Conservation (phyloP, 2,797 vertebrate genomes). For the Allobates femoralis region DNA sequence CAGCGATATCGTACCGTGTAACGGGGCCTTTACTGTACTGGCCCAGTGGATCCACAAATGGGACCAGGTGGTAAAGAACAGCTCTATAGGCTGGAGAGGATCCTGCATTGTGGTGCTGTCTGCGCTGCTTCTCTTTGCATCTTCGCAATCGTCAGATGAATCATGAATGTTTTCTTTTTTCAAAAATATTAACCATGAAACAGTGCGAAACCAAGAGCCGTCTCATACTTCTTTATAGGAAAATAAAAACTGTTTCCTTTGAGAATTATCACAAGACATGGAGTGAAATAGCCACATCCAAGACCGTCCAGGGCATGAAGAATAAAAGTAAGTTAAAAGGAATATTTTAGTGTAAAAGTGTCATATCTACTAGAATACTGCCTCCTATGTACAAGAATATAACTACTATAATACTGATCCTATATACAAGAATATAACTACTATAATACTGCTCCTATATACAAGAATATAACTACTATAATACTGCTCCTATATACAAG, state of each 20-base stretch:
- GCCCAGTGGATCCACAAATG: too few species aligned
- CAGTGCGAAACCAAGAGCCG: too few species aligned
- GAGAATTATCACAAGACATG: constrained; percentile 68
- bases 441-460: constrained; percentile 3
- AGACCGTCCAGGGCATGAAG: constrained; percentile 58
- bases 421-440: constrained; percentile 9
- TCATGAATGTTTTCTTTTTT: too few species aligned
- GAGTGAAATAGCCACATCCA: constrained; percentile 68
- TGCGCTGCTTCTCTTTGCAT: too few species aligned
- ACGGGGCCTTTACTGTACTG: too few species aligned
- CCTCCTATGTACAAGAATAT: background rate
- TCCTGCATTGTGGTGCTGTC: too few species aligned
- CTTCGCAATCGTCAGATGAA: too few species aligned
- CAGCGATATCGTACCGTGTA: too few species aligned
- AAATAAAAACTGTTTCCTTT: constrained; percentile 67
- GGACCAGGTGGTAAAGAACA: too few species aligned
- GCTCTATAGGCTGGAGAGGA: too few species aligned
- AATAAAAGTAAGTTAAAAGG: constrained; percentile 62
- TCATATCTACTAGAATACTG: background rate
- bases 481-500: background rate
- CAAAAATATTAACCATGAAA: too few species aligned
- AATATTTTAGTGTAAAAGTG: background rate
- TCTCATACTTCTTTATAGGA: constrained; percentile 61
- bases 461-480: constrained; percentile 7
- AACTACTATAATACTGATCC: constrained; percentile 2